These are phyloP conservation scores for Acrossocheilus fasciatus DNA, from an alignment of 2,797 vertebrate species.

Conservation along the genomic window DNA sequence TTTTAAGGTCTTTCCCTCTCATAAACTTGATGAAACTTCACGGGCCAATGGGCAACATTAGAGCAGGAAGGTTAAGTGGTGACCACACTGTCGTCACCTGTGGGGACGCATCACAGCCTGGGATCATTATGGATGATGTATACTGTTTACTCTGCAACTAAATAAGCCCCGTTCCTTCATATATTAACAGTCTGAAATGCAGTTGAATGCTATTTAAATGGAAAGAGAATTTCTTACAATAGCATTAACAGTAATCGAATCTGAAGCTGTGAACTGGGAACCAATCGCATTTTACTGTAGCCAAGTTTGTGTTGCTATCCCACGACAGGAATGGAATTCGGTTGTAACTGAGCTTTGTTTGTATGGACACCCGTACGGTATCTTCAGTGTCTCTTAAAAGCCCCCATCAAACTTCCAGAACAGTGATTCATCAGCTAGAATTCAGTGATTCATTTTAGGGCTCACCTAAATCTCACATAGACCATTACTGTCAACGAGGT, in stretches of 20 bases:
- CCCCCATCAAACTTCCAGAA: conserved; percentile 57
- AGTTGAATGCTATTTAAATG: conserved; percentile 37
- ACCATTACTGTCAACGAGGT: conserved; percentile 62
- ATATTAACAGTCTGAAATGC: conserved; percentile 43
- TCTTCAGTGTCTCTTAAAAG: conserved; percentile 56
- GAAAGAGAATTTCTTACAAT: conserved; percentile 43
- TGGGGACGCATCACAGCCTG: conserved; percentile 45
- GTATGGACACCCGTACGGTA: conserved; percentile 44
- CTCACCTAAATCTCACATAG: conserved; percentile 62
- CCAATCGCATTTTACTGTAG: conserved; percentile 48
- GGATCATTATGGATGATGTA: conserved; percentile 23
- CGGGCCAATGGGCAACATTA: conserved; percentile 68
- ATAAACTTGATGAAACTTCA: conserved; percentile 76
- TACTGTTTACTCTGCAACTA: conserved; percentile 32
- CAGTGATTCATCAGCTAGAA: conserved; percentile 52
- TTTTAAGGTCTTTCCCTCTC: conserved; percentile 74
- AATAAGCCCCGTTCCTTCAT: conserved; percentile 33
- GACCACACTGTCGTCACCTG: conserved; percentile 52
- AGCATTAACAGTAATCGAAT: conserved; percentile 40
- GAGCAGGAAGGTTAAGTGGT: conserved; percentile 65
- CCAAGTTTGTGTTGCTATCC: conserved; percentile 49
- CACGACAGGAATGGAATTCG: conserved; percentile 56
- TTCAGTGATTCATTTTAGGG: conserved; percentile 47
- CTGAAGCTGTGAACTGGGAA: conserved; percentile 38
- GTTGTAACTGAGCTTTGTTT: conserved; percentile 58